Evolutionary conservation across 2,113 vertebrate species (phyloP).

Genomic region (Gymnarchus niloticus): DNA sequence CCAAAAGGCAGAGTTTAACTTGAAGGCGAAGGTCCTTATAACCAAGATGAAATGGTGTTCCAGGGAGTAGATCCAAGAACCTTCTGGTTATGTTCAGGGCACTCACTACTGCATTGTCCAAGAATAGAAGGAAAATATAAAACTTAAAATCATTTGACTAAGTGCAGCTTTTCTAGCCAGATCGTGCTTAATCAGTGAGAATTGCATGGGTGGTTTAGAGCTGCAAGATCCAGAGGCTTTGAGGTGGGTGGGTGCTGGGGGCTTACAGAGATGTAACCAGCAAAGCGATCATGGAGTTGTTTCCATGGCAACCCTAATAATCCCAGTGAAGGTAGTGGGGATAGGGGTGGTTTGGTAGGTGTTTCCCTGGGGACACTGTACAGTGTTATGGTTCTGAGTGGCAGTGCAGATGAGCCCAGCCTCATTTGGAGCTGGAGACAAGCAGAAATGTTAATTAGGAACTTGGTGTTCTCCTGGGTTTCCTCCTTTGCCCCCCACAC

Average conservation of each 20-base stretch:
- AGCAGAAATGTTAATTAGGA: slow-evolving; percentile 53
- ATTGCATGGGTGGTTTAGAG: background rate
- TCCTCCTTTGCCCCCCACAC: slow-evolving; percentile 17
- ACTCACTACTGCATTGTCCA: background rate
- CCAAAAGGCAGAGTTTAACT: background rate
- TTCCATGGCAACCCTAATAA: slow-evolving; percentile 49
- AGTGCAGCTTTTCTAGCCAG: background rate
- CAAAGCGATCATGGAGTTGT: slow-evolving; percentile 40
- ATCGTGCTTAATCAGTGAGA: background rate
- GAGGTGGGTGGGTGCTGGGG: background rate
- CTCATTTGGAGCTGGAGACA: slow-evolving; percentile 43
- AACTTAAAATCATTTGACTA: background rate
- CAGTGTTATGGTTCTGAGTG: slow-evolving; percentile 23
- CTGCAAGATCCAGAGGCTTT: background rate
- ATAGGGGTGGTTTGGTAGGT: background rate
- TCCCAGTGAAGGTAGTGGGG: slow-evolving; percentile 38
- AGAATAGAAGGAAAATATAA: background rate
- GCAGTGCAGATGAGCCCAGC: slow-evolving; percentile 36
- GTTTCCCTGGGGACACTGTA: slow-evolving; percentile 32
- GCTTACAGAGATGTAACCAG: background rate
- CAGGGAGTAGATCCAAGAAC: background rate
- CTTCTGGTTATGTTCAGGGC: background rate
- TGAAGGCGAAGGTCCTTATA: background rate
- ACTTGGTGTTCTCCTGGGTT: slow-evolving; percentile 35
- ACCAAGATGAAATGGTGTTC: no score